phyloP scores from a whole-genome alignment of 2,113 vertebrate genomes.

The Sprattus sprattus region DNA sequence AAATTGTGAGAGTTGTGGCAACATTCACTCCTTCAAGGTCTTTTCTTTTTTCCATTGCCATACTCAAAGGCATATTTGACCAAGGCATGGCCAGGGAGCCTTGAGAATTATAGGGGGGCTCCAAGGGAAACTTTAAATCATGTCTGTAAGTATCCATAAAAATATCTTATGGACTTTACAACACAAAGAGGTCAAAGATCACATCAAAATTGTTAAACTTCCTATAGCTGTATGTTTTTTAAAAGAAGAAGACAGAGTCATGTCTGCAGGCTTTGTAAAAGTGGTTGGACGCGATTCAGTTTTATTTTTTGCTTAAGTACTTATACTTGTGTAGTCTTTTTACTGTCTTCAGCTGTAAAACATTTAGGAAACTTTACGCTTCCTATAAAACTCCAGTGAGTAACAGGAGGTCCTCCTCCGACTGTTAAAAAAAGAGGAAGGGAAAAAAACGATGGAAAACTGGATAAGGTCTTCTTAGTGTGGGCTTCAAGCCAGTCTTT shows the following conservation, averaged over 20 bases:
- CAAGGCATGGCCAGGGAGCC: slow-evolving; percentile 15
- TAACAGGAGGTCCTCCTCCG: slow-evolving; percentile 65
- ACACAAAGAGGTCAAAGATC: slow-evolving; percentile 49
- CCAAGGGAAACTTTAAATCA: slow-evolving; percentile 46
- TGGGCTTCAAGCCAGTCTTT: slow-evolving; percentile 53
- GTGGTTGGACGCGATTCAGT: slow-evolving; percentile 6
- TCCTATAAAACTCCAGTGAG: slow-evolving; percentile 61
- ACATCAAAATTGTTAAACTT: slow-evolving; percentile 45
- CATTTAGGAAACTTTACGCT: slow-evolving; percentile 70
- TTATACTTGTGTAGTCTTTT: slow-evolving; percentile 48
- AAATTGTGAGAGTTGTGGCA: neutral
- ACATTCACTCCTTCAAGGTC: neutral
- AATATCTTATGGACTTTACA: slow-evolving; percentile 50
- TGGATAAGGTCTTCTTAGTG: slow-evolving; percentile 61
- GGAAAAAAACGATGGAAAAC: slow-evolving; percentile 60
- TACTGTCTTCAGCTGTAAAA: slow-evolving; percentile 70
- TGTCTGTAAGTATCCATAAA: slow-evolving; percentile 46
- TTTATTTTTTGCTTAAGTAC: slow-evolving; percentile 40
- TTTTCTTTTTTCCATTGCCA: slow-evolving; percentile 23
- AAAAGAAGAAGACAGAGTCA: slow-evolving; percentile 31
- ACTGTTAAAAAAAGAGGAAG: slow-evolving; percentile 62
- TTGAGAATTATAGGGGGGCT: slow-evolving; percentile 28
- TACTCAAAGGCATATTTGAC: slow-evolving; percentile 21
- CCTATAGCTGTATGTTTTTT: slow-evolving; percentile 23
- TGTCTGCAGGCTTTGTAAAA: slow-evolving; percentile 28